Percentiles rank a stretch among this genome's conserved stretches.
phyloP scores from a whole-genome alignment of 2,888 invertebrate genomes.

The Buathra laborator region DNA sequence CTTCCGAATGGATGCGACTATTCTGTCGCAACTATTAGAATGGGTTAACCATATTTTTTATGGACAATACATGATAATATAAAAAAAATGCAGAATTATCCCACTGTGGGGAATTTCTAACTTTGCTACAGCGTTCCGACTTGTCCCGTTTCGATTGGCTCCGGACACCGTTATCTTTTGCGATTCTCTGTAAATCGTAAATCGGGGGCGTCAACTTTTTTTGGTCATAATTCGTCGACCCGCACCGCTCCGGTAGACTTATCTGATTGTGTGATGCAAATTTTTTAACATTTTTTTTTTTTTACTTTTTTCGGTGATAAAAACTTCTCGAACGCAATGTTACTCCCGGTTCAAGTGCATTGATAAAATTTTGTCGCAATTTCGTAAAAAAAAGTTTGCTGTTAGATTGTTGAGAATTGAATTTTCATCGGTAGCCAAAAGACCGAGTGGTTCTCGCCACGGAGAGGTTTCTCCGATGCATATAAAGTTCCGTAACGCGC shows the following conservation, averaged over 20 bases:
- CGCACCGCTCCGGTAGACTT: no score
- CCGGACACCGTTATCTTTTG: no score
- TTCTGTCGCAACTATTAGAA: neutral
- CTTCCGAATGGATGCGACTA: neutral
- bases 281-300: neutral
- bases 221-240: no score
- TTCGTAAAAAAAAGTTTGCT: neutral
- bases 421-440: neutral
- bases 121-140: no score
- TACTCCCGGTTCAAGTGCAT: neutral
- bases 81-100: neutral
- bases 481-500: neutral
- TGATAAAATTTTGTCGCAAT: neutral
- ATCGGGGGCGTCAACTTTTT: no score
- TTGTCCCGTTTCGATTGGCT: no score
- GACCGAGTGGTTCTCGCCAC: neutral
- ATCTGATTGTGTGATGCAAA: neutral
- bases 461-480: constrained; percentile 4
- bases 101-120: no score
- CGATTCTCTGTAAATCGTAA: no score
- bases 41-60: neutral
- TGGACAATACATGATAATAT: neutral
- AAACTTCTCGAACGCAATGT: neutral
- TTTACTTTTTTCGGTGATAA: neutral
- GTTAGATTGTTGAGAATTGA: neutral